These are phyloP conservation scores for Aphis gossypii DNA, from an alignment of 1,140 invertebrate species.

Conservation along the genomic window DNA sequence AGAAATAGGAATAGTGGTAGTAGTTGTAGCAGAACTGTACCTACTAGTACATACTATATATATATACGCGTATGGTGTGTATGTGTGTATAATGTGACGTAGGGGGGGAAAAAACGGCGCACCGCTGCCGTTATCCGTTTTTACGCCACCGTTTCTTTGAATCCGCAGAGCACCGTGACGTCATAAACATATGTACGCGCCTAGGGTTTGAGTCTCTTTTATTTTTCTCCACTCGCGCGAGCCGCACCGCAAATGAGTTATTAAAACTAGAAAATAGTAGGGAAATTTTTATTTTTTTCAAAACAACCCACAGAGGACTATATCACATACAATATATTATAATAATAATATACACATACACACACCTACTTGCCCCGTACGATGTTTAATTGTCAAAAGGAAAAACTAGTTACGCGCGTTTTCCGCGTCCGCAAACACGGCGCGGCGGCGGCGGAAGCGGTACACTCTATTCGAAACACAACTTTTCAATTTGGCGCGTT, in stretches of 20 bases:
- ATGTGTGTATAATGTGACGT: no score
- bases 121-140: neutral
- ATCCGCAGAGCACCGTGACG: conserved; percentile 18
- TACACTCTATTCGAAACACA: neutral
- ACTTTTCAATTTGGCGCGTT: conserved; percentile 37
- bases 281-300: neutral
- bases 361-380: neutral
- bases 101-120: neutral
- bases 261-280: conserved; percentile 36
- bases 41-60: neutral
- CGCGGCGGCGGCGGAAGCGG: neutral
- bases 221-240: neutral
- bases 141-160: neutral
- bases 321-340: neutral
- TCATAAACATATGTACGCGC: neutral
- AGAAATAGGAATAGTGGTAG: neutral
- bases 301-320: neutral
- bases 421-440: neutral
- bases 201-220: neutral
- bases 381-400: conserved; percentile 25
- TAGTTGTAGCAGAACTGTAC: neutral
- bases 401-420: conserved; percentile 15
- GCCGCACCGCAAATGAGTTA: neutral
- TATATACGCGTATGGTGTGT: neutral
- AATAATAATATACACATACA: no score